Percentiles rank a stretch among this genome's conserved stretches.
Evolutionary conservation across 2,797 vertebrate genomes (phyloP).

Genomic region (Coluber constrictor): DNA sequence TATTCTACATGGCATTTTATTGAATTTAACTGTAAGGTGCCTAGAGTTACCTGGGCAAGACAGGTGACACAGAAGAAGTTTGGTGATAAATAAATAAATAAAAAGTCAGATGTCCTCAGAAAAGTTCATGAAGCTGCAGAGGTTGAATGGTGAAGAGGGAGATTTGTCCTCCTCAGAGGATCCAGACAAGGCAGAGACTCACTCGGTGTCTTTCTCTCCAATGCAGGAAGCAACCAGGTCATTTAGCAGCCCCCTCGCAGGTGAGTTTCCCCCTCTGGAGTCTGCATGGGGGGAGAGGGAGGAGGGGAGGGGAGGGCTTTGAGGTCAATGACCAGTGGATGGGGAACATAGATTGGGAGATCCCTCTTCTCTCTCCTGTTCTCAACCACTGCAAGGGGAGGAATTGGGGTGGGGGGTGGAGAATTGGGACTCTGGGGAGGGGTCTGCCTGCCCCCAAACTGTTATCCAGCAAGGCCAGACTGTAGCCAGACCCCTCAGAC

Average conservation of each 20-base stretch:
- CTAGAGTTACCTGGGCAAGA: too few species aligned
- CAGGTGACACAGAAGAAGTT: too few species aligned
- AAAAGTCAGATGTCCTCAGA: not conserved
- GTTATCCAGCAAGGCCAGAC: not conserved
- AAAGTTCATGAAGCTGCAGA: not conserved
- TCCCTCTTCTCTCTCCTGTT: not conserved
- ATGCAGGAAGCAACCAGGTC: not conserved
- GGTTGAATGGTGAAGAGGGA: not conserved
- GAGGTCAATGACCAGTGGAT: accelerated
- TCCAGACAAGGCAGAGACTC: not conserved
- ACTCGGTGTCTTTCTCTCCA: not conserved
- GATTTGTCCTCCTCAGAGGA: not conserved
- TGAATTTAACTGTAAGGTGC: too few species aligned
- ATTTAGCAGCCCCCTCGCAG: not conserved
- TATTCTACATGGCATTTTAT: too few species aligned
- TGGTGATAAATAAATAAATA: too few species aligned
- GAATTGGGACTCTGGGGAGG: not conserved
- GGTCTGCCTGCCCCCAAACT: not conserved
- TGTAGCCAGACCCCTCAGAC: not conserved
- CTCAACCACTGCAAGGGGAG: too few species aligned
- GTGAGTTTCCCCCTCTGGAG: not conserved
- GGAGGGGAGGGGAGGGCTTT: not conserved
- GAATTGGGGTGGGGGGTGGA: too few species aligned
- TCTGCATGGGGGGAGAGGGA: not conserved
- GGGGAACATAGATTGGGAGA: not conserved